Percentiles rank a stretch among this genome's conserved stretches.
These are phyloP conservation scores for Brachionus rubens DNA, from an alignment of 1,140 invertebrate species.

Conservation along the genomic window DNA sequence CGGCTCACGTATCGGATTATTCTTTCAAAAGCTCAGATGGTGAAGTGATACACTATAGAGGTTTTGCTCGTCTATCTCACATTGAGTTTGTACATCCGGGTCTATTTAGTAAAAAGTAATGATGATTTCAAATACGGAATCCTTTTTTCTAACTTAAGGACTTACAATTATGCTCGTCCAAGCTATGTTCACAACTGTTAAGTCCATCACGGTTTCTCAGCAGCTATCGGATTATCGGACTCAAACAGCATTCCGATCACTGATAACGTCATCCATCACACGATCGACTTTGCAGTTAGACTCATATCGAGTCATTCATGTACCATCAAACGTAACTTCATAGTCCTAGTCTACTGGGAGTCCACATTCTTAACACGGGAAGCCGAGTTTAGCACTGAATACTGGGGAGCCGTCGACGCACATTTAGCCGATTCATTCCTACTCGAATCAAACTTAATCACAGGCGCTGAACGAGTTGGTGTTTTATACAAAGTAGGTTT, in stretches of 20 bases:
- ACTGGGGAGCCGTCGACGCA: constrained; percentile 51
- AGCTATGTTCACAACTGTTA: constrained; percentile 32
- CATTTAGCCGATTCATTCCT: constrained; percentile 48
- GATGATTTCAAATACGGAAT: constrained; percentile 28
- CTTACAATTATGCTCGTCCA: constrained; percentile 43
- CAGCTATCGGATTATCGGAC: constrained; percentile 4
- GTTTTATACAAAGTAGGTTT: constrained; percentile 49
- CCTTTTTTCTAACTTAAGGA: constrained; percentile 2
- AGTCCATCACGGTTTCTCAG: constrained; percentile 9
- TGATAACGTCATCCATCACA: constrained; percentile 37
- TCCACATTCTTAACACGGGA: constrained; percentile 46
- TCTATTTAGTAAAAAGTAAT: neutral
- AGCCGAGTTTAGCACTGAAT: constrained; percentile 50
- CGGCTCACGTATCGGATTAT: constrained; percentile 52
- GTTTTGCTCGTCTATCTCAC: constrained; percentile 17
- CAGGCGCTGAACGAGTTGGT: constrained; percentile 51
- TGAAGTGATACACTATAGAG: neutral
- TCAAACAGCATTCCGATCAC: constrained; percentile 26
- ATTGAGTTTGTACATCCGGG: constrained; percentile 20
- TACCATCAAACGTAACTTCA: constrained; percentile 50
- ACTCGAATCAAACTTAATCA: constrained; percentile 51
- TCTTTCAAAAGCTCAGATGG: neutral
- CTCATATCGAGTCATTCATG: neutral
- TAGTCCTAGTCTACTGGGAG: constrained; percentile 49
- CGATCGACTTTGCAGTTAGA: constrained; percentile 36